Conservation (phyloP, 2,797 vertebrate species). For the Sorex maritimensis region DNA sequence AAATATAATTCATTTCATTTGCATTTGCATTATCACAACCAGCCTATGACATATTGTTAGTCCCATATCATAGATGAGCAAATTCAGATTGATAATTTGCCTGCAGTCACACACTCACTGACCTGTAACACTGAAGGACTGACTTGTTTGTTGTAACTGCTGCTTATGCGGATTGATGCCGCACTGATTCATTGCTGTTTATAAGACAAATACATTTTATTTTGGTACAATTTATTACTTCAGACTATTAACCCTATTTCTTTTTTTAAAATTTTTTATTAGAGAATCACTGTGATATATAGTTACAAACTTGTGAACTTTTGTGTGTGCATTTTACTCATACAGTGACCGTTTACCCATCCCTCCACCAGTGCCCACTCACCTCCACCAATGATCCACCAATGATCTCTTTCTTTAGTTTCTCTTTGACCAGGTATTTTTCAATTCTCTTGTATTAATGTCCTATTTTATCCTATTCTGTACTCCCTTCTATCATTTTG, state of each 20-base stretch:
- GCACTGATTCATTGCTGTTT: not conserved
- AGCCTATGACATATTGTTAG: not conserved
- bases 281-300: too few relatives aligned
- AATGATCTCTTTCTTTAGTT: not conserved
- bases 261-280: too few relatives aligned
- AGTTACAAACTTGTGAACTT: too few relatives aligned
- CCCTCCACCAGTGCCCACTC: too few relatives aligned
- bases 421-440: not conserved
- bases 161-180: not conserved
- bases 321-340: too few relatives aligned
- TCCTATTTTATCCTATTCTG: not conserved
- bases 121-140: not conserved
- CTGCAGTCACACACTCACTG: rapidly evolving
- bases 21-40: not conserved
- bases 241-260: not conserved
- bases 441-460: not conserved
- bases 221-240: not conserved
- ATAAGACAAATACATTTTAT: not conserved
- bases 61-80: not conserved
- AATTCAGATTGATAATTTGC: not conserved
- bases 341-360: too few relatives aligned
- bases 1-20: not conserved
- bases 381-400: too few relatives aligned
- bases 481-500: not conserved
- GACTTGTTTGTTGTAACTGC: not conserved